These are phyloP conservation scores for Ectemnius continuus DNA, from an alignment of 2,888 invertebrate genomes.

Conservation along the genomic window DNA sequence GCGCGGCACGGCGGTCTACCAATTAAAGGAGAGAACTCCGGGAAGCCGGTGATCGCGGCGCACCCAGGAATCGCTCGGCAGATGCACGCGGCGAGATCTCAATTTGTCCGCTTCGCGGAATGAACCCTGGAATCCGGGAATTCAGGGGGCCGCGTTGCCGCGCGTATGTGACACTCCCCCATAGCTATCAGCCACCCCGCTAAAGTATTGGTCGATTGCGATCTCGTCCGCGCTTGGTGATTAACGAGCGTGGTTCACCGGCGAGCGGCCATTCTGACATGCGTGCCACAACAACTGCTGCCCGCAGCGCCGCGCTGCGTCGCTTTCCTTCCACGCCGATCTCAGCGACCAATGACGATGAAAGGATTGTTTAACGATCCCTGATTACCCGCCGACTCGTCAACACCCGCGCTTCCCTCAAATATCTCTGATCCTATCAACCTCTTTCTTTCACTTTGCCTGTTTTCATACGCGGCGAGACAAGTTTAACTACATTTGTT, in stretches of 20 bases:
- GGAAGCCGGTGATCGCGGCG: constrained; percentile 40
- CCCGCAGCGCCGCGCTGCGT: too few relatives aligned
- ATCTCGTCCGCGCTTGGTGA: constrained; percentile 12
- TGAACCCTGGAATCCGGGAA: constrained; percentile 15
- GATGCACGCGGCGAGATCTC: constrained; percentile 37
- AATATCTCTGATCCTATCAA: constrained; percentile 26
- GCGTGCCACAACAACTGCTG: background rate
- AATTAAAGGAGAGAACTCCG: constrained; percentile 59
- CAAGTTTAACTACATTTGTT: too few relatives aligned
- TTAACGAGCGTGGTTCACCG: constrained; percentile 11
- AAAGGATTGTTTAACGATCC: constrained; percentile 40
- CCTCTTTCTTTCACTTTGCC: background rate
- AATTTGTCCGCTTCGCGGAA: constrained; percentile 8
- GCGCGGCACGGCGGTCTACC: constrained; percentile 49
- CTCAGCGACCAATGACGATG: constrained; percentile 32
- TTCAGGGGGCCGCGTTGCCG: constrained; percentile 6
- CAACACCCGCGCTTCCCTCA: constrained; percentile 21
- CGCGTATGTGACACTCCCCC: background rate
- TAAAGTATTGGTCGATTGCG: constrained; percentile 24
- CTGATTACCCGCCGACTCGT: background rate
- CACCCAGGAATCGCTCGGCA: constrained; percentile 49
- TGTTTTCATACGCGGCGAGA: too few relatives aligned
- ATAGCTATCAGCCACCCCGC: background rate
- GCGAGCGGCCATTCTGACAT: constrained; percentile 20
- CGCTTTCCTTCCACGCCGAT: constrained; percentile 6